phyloP scores from a whole-genome alignment of 2,888 invertebrate genomes.

The Metallyticus violacea region DNA sequence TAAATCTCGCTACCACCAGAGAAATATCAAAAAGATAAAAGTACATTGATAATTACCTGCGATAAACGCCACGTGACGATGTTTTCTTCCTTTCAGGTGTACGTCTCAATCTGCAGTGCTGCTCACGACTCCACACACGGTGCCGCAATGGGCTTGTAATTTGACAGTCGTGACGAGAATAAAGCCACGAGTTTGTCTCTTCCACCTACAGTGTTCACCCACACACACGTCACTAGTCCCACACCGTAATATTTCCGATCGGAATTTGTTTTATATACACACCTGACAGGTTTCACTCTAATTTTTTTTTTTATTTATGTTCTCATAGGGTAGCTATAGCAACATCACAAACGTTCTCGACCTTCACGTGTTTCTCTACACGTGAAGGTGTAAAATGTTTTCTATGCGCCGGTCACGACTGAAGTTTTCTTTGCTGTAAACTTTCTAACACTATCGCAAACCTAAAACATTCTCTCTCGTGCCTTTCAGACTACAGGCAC shows the following conservation, averaged over 20 bases:
- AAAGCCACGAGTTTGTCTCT: not conserved
- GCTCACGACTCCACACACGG: not conserved
- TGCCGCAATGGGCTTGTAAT: not conserved
- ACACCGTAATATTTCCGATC: not conserved
- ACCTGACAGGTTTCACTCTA: too few relatives aligned
- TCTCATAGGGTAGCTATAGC: too few relatives aligned
- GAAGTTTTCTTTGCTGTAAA: not conserved
- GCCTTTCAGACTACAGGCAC: not conserved
- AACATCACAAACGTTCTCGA: not conserved
- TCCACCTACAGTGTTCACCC: too few relatives aligned
- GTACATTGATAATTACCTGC: not conserved
- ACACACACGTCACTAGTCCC: not conserved
- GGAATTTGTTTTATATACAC: not conserved
- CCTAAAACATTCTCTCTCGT: not conserved
- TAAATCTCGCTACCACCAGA: too few relatives aligned
- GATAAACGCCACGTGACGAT: not conserved
- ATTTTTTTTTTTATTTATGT: too few relatives aligned
- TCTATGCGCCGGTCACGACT: too few relatives aligned
- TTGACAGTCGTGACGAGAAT: not conserved
- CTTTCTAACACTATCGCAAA: not conserved
- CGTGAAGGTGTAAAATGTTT: too few relatives aligned
- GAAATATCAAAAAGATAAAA: not conserved
- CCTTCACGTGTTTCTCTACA: not conserved
- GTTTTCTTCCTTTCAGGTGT: not conserved
- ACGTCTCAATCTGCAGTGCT: not conserved